Conservation (phyloP, 2,113 vertebrate genomes). For the Acinonyx jubatus region DNA sequence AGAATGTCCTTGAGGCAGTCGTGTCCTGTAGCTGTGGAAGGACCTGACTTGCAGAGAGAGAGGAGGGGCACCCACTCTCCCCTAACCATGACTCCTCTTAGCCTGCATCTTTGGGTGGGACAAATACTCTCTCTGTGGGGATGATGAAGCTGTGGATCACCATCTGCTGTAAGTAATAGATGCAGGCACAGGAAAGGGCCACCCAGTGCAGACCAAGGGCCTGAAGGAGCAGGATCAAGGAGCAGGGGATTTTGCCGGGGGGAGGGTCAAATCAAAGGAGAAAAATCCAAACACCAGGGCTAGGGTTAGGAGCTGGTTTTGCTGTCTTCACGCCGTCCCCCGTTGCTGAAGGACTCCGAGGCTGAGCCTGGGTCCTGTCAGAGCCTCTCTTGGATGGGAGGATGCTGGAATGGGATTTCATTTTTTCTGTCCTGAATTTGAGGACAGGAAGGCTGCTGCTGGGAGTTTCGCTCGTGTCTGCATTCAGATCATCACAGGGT, state of each 20-base stretch:
- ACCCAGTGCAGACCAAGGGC: neutral
- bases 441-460: constrained; percentile 18
- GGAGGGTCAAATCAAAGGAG: neutral
- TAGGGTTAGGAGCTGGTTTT: neutral
- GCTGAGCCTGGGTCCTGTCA: neutral
- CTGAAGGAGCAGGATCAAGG: neutral
- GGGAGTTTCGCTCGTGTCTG: constrained; percentile 18
- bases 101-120: neutral
- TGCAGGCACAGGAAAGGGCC: neutral
- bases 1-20: neutral
- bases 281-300: neutral
- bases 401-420: neutral
- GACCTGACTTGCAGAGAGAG: neutral
- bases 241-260: neutral
- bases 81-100: neutral
- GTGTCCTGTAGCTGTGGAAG: neutral
- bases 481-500: constrained; percentile 9
- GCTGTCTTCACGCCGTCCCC: neutral
- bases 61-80: neutral
- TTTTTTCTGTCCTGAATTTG: constrained; percentile 1
- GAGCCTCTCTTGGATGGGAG: neutral
- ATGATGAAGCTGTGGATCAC: neutral
- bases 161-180: neutral
- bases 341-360: neutral
- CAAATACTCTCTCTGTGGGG: neutral